Evolutionary conservation across 1,140 invertebrate genomes (phyloP), one percentile per base, ranked within the genome.

Genomic region (Aleiodes sp.): DNA sequence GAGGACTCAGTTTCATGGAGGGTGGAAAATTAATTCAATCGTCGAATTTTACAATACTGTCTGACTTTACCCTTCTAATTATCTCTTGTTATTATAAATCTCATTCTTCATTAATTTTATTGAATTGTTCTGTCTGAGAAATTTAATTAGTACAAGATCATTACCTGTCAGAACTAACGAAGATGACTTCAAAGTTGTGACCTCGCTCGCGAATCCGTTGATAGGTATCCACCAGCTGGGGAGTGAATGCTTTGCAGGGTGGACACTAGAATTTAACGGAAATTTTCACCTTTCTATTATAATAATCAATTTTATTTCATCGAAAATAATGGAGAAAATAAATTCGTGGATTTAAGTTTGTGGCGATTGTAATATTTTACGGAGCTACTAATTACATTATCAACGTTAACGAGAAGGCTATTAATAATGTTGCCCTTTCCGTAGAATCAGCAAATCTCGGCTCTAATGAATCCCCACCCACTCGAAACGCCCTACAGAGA

Each of bases 121-220:
- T 14, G 3, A 29, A 39, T 29, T 37, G 31, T 24, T 37, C 46
- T 26, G 4, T 33, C 2, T 70, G 3, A 14, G n/a, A 63, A n/a
- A 56, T 39, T 59, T 33, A 39, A 66, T 43, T 33, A 29, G 37
- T 52, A 61, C n/a, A n/a, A n/a, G 12, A 56, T 60, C 60, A 68
- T 79, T 80, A 93, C 92, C 92, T 90, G 84, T 95, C 94, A 39
- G 93, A 94, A 76, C 92, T 94, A 29, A 94, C 90, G 76, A 95
- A 93, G 71, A 95, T 91, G 9, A 96, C 89, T 80, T 94, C 92
- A 78, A 94, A 94, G 65, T 91, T 89, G 33, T 90, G 87, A 16
- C 92, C 89, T 41, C 89, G 87, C 75, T 91, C 90, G 70, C 89
- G 88, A 62, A 95, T 88, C 65, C 89, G 88, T 19, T 90, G 84